Conservation (phyloP, 2,888 invertebrate species). For the Hedychridium roseum region DNA sequence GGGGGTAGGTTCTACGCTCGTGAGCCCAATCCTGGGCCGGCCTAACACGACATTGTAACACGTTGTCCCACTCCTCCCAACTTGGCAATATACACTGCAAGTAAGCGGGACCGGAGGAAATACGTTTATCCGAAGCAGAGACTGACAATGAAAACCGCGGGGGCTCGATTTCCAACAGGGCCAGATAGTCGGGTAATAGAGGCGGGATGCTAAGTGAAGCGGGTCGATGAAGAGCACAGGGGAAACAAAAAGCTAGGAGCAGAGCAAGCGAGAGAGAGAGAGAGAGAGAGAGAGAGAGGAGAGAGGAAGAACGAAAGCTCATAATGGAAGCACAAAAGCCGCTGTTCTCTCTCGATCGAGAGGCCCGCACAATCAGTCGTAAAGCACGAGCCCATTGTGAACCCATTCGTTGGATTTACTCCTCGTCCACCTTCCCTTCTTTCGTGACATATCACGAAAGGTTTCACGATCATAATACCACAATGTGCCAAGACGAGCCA, state of each 20-base stretch:
- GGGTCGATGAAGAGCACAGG: not conserved
- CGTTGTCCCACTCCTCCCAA: too few relatives aligned
- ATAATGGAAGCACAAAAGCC: slow-evolving; percentile 25
- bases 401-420: slow-evolving; percentile 39
- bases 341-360: slow-evolving; percentile 15
- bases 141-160: slow-evolving; percentile 7
- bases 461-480: slow-evolving; percentile 49
- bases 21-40: slow-evolving; percentile 27
- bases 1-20: slow-evolving; percentile 25
- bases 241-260: not conserved
- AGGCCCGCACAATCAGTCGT: slow-evolving; percentile 1
- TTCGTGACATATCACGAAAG: slow-evolving; percentile 59
- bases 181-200: too few relatives aligned
- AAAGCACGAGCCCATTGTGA: slow-evolving; percentile 24
- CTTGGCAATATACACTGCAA: not conserved
- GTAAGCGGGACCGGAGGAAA: slow-evolving; percentile 10
- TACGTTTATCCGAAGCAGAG: slow-evolving; percentile 10
- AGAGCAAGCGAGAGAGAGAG: slow-evolving; percentile 6
- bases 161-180: too few relatives aligned
- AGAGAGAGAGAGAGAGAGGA: slow-evolving; percentile 7
- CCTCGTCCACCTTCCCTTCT: too few relatives aligned
- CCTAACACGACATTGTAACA: too few relatives aligned
- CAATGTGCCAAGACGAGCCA: slow-evolving; percentile 30
- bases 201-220: too few relatives aligned
- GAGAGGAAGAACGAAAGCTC: slow-evolving; percentile 9